Evolutionary conservation across 2,797 vertebrate species (phyloP), one percentile per base, ranked within the genome.

Genomic region (Diplodus sargus): DNA sequence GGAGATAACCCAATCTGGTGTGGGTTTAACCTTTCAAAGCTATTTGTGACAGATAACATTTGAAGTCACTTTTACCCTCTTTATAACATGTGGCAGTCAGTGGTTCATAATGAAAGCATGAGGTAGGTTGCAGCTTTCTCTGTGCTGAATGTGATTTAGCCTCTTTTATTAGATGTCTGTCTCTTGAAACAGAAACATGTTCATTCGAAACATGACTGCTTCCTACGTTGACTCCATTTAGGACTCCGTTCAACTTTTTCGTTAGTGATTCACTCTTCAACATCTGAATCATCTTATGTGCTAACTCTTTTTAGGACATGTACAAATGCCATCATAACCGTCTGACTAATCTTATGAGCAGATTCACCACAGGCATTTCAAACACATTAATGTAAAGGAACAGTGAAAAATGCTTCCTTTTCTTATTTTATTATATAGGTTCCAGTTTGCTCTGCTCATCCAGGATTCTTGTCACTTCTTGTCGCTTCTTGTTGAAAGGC

Each of bases 261-360:
- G 72, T 51, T 13, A 42, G 25, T 57, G 67, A 60, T 61, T 70
- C 73, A 84, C n/a, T n/a, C n/a, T 25, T 20, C 47, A 25, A 17
- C 56, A 58, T 58, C 28, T 81, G 79, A 84, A 64, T 85, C 77
- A 86, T 81, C 49, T 18, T 30, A 5, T 39, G 18, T 14, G n/a
- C 20, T 18, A 28, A 52, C 8, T 30, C 15, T 64, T 62, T 70
- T 72, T 13, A 56, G 59, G 45, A 11, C 56, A 74, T 74, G 15
- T 66, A 49, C 22, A 71, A 75, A 68, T 25, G 30, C 14, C 25
- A 48, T 60, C 42, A 30, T 28, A 63, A 74, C n/a, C 39, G 34
- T 28, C 52, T 23, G 47, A 81, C 47, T 59, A 39, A 78, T 70
- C 70, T 0, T 22, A 17, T n/a, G 15, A 54, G 10, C 49, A 17